Conservation (phyloP, 64 coral and sea anemone species). For the Anthopleura sola region DNA sequence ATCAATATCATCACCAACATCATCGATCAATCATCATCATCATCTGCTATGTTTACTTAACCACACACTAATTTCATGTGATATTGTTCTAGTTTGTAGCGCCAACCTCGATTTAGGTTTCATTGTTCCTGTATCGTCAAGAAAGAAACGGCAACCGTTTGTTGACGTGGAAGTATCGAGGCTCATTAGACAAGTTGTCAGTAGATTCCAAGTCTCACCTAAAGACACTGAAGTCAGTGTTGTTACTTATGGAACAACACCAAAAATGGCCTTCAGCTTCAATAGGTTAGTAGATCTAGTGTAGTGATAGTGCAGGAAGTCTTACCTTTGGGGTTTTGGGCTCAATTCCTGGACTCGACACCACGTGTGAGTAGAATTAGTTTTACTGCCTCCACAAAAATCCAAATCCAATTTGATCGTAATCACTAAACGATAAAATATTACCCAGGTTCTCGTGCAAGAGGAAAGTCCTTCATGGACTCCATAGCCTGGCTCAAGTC, state of each 20-base stretch:
- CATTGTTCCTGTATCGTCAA: conserved; percentile 32
- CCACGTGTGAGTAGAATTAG: too few relatives aligned
- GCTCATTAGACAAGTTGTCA: conserved; percentile 25
- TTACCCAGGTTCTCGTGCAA: not conserved
- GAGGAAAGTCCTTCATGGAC: not conserved
- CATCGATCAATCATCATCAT: too few relatives aligned
- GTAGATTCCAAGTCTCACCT: conserved; percentile 10
- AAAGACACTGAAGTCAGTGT: conserved; percentile 28
- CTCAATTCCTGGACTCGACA: too few relatives aligned
- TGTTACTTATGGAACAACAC: not conserved
- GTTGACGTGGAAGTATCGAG: conserved; percentile 1
- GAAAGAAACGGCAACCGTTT: conserved; percentile 23
- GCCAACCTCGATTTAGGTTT: conserved; percentile 35
- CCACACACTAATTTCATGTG: not conserved
- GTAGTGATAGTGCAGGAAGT: too few relatives aligned
- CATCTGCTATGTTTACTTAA: not conserved
- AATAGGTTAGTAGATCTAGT: not conserved
- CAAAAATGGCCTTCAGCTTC: conserved; percentile 22
- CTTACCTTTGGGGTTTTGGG: too few relatives aligned
- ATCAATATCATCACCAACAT: too few relatives aligned
- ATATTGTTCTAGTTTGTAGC: conserved; percentile 29
- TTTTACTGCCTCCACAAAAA: not conserved
- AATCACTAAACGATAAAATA: too few relatives aligned
- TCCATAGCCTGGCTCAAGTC: not conserved
- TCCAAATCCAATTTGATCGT: too few relatives aligned